Conservation (phyloP, 2,888 invertebrate species). For the Drosophila ustulata region DNA sequence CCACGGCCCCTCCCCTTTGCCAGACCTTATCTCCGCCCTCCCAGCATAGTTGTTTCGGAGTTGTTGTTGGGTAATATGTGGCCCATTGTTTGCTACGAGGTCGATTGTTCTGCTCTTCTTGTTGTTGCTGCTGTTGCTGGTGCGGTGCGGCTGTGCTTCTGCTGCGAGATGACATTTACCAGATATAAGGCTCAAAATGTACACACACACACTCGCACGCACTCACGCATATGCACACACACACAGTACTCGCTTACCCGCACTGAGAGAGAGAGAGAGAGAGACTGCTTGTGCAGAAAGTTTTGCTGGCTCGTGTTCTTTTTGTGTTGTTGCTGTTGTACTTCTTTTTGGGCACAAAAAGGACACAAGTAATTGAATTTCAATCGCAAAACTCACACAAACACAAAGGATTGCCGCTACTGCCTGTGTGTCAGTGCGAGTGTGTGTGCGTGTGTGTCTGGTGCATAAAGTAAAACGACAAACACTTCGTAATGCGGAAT, state of each 20-base stretch:
- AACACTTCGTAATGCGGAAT: conserved; percentile 80
- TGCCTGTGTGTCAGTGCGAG: conserved; percentile 24
- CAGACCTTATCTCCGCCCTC: conserved; percentile 39
- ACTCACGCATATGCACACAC: conserved; percentile 16
- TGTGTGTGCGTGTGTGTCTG: conserved; percentile 28
- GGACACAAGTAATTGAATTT: conserved; percentile 81
- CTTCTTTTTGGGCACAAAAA: conserved; percentile 66
- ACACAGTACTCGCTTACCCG: conserved; percentile 14
- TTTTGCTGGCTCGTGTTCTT: conserved; percentile 50
- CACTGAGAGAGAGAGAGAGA: conserved; percentile 16
- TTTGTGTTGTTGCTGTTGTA: conserved; percentile 43
- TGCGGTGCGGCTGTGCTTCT: conserved; percentile 35
- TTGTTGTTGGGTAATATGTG: conserved; percentile 43
- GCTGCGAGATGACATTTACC: conserved; percentile 78
- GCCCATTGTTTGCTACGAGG: conserved; percentile 57
- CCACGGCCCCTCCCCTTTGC: neutral
- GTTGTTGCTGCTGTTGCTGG: conserved; percentile 44
- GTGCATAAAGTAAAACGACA: conserved; percentile 72
- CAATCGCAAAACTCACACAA: conserved; percentile 70
- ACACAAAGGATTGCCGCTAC: conserved; percentile 38
- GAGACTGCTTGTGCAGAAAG: conserved; percentile 44
- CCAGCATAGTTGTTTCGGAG: conserved; percentile 62
- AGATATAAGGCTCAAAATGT: conserved; percentile 76
- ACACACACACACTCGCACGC: conserved; percentile 15
- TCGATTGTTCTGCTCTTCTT: conserved; percentile 45